Conservation (phyloP, 2,797 vertebrate species). For the Pristis pectinata region DNA sequence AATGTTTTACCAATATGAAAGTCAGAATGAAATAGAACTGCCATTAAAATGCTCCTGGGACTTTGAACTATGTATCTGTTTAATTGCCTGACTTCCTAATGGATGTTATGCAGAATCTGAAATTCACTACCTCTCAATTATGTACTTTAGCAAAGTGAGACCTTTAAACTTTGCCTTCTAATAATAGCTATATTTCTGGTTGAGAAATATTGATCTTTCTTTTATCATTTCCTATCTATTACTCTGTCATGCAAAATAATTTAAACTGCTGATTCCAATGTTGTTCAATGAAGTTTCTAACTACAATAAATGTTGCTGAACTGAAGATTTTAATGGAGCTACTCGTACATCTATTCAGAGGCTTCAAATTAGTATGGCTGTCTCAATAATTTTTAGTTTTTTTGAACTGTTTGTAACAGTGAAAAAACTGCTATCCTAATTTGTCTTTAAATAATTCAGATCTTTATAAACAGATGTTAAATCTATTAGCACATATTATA, state of each 20-base stretch:
- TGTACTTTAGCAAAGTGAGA: slow-evolving; percentile 30
- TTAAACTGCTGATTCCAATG: slow-evolving; percentile 18
- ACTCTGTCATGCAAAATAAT: slow-evolving; percentile 26
- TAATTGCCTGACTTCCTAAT: slow-evolving; percentile 32
- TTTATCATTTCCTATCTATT: slow-evolving; percentile 33
- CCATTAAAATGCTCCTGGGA: slow-evolving; percentile 27
- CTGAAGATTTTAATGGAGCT: not conserved
- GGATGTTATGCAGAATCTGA: slow-evolving; percentile 33
- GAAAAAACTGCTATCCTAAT: not conserved
- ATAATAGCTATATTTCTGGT: slow-evolving; percentile 28
- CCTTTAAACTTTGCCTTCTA: slow-evolving; percentile 33
- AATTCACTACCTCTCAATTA: slow-evolving; percentile 26
- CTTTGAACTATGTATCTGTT: slow-evolving; percentile 23
- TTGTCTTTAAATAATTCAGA: not conserved
- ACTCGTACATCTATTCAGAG: not conserved
- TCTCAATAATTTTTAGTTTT: not conserved
- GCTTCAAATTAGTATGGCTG: not conserved
- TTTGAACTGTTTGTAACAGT: not conserved
- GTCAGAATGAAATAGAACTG: slow-evolving; percentile 31
- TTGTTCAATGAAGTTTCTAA: not conserved
- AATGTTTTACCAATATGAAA: slow-evolving; percentile 5
- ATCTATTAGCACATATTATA: not conserved
- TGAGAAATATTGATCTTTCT: slow-evolving; percentile 26
- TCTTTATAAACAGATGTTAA: not conserved
- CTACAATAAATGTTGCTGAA: slow-evolving; percentile 8